phyloP scores from a whole-genome alignment of 37 sponge, comb jelly and placozoan genomes.

The Hormiphora californensis region DNA sequence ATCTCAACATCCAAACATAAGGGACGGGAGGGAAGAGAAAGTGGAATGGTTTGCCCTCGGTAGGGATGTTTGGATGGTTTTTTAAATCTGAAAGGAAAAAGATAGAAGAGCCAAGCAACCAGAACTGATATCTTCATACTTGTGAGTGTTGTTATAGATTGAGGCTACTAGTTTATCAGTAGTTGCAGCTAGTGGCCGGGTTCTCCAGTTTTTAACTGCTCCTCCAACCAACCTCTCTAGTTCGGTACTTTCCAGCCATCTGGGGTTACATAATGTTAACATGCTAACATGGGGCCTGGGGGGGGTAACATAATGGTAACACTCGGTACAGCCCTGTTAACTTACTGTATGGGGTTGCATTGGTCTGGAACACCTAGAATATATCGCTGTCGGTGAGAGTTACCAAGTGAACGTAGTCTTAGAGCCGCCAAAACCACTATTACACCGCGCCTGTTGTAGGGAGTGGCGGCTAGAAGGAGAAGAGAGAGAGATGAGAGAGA shows the following conservation, averaged over 20 bases:
- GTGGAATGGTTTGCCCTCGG: no score
- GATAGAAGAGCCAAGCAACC: no score
- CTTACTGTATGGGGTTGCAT: background rate
- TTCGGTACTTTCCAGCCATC: constrained; percentile 32
- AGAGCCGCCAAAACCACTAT: background rate
- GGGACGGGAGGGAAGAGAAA: no score
- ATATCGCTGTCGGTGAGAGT: background rate
- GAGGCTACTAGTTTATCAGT: constrained; percentile 8
- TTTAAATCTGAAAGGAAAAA: no score
- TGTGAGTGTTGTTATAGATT: constrained; percentile 39
- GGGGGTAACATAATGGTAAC: background rate
- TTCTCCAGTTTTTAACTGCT: background rate
- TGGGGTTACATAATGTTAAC: background rate
- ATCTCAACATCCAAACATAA: background rate
- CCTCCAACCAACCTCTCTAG: background rate
- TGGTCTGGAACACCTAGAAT: background rate
- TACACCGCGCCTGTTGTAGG: background rate
- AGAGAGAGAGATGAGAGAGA: no score
- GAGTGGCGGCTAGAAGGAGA: no score
- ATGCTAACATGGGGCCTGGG: no score
- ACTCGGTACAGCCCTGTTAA: no score
- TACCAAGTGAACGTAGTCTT: background rate
- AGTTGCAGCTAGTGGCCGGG: background rate
- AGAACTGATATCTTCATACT: background rate
- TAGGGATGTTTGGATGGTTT: no score